Conservation (phyloP, 2,888 invertebrate species). For the Chirona hameri region DNA sequence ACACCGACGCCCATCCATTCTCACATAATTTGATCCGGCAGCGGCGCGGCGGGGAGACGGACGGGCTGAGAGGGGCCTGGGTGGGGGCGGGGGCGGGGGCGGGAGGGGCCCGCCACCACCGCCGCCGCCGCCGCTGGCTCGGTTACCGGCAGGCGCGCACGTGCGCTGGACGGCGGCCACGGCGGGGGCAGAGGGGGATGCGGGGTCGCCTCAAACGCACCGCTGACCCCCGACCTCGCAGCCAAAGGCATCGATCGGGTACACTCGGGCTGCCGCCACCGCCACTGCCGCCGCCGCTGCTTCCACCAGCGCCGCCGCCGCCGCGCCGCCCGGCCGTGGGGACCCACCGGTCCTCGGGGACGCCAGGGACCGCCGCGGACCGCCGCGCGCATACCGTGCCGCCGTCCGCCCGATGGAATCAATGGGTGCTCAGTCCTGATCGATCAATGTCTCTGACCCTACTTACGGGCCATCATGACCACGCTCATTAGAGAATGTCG, state of each 20-base stretch:
- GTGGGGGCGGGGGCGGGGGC: not conserved
- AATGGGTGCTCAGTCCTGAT: constrained; percentile 27
- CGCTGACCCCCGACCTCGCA: not conserved
- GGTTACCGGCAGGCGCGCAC: not conserved
- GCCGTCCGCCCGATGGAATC: constrained; percentile 7
- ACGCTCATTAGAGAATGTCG: constrained; percentile 13
- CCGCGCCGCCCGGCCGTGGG: no score
- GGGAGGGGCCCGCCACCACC: not conserved
- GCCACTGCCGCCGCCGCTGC: no score
- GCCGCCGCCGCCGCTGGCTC: not conserved
- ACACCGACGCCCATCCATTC: constrained; percentile 1
- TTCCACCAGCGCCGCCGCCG: no score
- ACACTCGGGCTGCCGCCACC: no score
- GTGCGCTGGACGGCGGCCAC: not conserved
- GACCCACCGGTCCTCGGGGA: not conserved
- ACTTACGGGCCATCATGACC: constrained; percentile 26
- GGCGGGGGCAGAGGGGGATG: not conserved
- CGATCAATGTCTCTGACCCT: constrained; percentile 30
- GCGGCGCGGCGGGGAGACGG: not conserved
- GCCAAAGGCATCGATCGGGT: not conserved
- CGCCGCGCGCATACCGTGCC: not conserved
- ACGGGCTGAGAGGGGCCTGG: not conserved
- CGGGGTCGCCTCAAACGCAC: not conserved
- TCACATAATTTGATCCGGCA: constrained; percentile 25
- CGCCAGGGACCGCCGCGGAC: not conserved